phyloP scores from a whole-genome alignment of 2,888 invertebrate species.

The Endomychus coccineus region DNA sequence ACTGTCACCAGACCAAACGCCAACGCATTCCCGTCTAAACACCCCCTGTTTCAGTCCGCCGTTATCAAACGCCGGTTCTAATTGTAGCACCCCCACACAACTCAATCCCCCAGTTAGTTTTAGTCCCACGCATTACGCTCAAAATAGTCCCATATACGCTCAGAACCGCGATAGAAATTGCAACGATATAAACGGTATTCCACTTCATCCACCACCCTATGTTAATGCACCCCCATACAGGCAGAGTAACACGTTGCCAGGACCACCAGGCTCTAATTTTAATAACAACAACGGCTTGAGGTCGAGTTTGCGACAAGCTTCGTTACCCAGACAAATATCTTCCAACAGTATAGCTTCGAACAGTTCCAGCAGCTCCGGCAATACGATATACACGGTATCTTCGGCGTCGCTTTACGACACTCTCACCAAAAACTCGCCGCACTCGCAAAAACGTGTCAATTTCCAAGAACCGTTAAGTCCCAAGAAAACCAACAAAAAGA shows the following conservation, averaged over 20 bases:
- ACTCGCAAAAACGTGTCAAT: slow-evolving; percentile 52
- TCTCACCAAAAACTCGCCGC: slow-evolving; percentile 49
- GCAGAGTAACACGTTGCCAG: slow-evolving; percentile 37
- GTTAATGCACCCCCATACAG: slow-evolving; percentile 37
- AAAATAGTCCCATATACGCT: slow-evolving; percentile 13
- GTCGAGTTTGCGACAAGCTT: slow-evolving; percentile 38
- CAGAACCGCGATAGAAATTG: slow-evolving; percentile 34
- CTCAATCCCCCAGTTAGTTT: slow-evolving; percentile 35
- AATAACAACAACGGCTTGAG: slow-evolving; percentile 32
- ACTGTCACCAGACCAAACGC: slow-evolving; percentile 41
- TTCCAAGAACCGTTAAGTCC: slow-evolving; percentile 55
- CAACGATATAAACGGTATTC: slow-evolving; percentile 11
- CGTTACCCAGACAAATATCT: slow-evolving; percentile 51
- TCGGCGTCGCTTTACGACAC: slow-evolving; percentile 52
- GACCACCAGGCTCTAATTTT: slow-evolving; percentile 19
- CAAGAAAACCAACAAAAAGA: slow-evolving; percentile 54
- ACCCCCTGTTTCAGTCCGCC: slow-evolving; percentile 39
- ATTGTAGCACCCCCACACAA: slow-evolving; percentile 40
- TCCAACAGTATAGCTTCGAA: slow-evolving; percentile 50
- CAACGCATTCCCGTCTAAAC: slow-evolving; percentile 42
- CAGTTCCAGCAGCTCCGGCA: slow-evolving; percentile 42
- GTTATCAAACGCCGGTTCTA: slow-evolving; percentile 35
- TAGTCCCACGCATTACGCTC: slow-evolving; percentile 31
- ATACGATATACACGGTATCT: slow-evolving; percentile 23
- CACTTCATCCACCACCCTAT: slow-evolving; percentile 43